These are phyloP conservation scores for Alligator mississippiensis DNA, from an alignment of 2,113 vertebrate species.

Conservation along the genomic window DNA sequence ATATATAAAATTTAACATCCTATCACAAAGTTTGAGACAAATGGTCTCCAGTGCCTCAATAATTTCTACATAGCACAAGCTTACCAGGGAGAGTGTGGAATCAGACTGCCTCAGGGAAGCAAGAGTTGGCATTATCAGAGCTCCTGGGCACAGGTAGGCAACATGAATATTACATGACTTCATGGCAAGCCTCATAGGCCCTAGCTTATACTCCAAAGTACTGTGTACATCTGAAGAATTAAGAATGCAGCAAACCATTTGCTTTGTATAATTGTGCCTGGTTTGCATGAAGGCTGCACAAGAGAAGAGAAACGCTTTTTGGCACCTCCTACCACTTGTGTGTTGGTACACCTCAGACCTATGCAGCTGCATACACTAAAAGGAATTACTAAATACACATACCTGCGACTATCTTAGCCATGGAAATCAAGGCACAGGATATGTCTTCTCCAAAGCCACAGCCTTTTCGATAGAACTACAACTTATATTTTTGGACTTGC, in stretches of 20 bases:
- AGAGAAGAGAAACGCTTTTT: neutral
- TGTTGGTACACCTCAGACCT: neutral
- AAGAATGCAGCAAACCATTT: neutral
- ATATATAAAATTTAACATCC: neutral
- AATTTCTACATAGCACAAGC: neutral
- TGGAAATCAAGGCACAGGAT: neutral
- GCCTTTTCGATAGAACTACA: neutral
- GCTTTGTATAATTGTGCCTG: neutral
- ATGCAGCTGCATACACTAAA: fast-evolving
- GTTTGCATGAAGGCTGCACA: neutral
- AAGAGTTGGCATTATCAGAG: neutral
- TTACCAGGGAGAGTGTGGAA: neutral
- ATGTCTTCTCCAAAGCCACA: neutral
- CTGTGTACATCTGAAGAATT: neutral
- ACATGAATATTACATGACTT: neutral
- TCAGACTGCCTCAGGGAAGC: neutral
- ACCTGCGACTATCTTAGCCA: neutral
- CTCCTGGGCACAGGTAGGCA: neutral
- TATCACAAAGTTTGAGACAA: neutral
- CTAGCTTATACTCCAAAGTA: neutral
- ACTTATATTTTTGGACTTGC: fast-evolving
- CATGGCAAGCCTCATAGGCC: neutral
- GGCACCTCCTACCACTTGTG: neutral
- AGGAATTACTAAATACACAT: neutral
- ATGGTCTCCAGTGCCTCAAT: neutral